These are phyloP conservation scores for Mus caroli DNA, from an alignment of 2,797 vertebrate genomes.

Conservation along the genomic window DNA sequence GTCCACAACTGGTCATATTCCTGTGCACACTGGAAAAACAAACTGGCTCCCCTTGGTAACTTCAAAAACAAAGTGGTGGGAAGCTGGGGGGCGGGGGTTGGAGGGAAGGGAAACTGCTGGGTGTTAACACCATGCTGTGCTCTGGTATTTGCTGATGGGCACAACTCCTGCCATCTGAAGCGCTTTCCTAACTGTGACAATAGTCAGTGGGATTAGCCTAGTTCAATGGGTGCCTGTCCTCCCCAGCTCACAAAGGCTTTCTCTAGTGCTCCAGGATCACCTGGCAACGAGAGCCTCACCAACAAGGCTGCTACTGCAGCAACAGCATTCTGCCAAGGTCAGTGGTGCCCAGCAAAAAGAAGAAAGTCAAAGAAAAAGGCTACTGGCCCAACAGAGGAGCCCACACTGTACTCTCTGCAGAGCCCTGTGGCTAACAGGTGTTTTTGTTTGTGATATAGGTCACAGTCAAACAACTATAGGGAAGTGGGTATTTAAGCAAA, in stretches of 20 bases:
- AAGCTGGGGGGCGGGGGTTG: neutral
- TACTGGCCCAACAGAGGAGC: neutral
- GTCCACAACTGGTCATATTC: neutral
- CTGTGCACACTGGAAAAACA: neutral
- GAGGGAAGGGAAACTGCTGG: neutral
- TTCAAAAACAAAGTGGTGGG: conserved; percentile 24
- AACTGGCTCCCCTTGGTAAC: neutral
- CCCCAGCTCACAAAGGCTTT: conserved; percentile 53
- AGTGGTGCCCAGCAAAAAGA: conserved; percentile 1
- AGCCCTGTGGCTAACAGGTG: neutral
- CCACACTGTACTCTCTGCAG: neutral
- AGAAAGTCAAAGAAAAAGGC: neutral
- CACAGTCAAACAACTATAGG: neutral
- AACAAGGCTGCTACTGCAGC: neutral
- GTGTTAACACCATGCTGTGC: neutral
- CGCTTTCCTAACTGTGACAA: conserved; percentile 3
- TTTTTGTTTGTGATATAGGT: neutral
- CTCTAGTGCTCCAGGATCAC: conserved; percentile 41
- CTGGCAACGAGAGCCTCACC: neutral
- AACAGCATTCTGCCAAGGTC: neutral
- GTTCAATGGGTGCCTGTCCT: neutral
- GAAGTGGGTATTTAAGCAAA: neutral
- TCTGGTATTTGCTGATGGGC: conserved; percentile 73
- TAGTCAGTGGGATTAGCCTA: conserved; percentile 51
- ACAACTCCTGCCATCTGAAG: conserved; percentile 12